A percentile compares a stretch with the other conserved stretches of the same genome.
Conservation (phyloP, 2,113 vertebrate genomes). For the Columbina picui region DNA sequence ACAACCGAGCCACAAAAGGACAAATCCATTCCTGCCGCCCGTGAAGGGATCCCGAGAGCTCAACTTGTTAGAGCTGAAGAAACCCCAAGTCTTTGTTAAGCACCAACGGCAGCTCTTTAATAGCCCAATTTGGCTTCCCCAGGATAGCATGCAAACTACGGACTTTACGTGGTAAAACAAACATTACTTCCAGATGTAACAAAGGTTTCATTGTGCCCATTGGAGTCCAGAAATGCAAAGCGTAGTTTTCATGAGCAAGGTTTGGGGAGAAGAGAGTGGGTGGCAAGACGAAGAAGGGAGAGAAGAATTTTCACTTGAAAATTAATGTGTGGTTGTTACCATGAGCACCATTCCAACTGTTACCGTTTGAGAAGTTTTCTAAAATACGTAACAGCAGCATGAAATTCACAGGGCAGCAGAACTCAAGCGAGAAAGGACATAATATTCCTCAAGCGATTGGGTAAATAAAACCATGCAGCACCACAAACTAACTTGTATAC, state of each 20-base stretch:
- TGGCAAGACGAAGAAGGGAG: not conserved
- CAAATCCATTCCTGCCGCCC: not conserved
- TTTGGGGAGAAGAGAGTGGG: not conserved
- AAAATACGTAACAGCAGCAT: not conserved
- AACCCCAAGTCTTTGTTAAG: not conserved
- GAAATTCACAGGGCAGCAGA: slow-evolving; percentile 7
- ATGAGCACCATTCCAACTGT: not conserved
- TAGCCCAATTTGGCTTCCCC: not conserved
- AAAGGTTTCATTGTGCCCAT: not conserved
- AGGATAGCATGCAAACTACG: not conserved
- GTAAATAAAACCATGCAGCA: slow-evolving; percentile 25
- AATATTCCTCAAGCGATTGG: not conserved
- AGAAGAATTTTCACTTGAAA: not conserved
- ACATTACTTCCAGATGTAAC: not conserved
- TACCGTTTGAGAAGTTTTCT: not conserved
- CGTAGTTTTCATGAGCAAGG: not conserved
- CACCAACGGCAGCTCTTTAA: not conserved
- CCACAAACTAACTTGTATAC: not conserved
- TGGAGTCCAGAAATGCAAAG: not conserved
- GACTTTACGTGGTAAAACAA: not conserved
- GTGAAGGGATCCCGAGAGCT: not conserved
- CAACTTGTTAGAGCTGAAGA: not conserved
- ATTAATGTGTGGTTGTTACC: accelerated
- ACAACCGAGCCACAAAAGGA: not conserved
- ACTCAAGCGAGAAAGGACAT: not conserved